phyloP scores from a whole-genome alignment of 1,140 invertebrate genomes.

The Drosophila guanche region DNA sequence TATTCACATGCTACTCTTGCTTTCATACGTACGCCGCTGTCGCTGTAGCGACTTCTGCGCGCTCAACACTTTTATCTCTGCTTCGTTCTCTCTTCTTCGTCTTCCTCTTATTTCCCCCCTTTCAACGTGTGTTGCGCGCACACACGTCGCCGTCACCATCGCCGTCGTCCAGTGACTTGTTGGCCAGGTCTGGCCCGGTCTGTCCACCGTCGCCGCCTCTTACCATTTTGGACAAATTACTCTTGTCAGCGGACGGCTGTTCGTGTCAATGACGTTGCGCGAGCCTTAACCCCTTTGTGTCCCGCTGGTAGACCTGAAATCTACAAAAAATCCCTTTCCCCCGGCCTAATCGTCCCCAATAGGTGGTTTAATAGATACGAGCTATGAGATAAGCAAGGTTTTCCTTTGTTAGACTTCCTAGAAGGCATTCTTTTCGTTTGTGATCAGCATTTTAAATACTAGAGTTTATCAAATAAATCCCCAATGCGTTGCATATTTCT shows the following conservation, averaged over 20 bases:
- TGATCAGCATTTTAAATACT: background rate
- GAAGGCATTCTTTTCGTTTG: background rate
- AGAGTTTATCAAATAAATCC: too few relatives aligned
- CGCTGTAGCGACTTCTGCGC: slow-evolving; percentile 50
- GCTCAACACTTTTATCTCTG: slow-evolving; percentile 77
- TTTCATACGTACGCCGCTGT: slow-evolving; percentile 46
- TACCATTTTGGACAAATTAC: slow-evolving; percentile 65
- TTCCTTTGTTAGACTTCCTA: background rate
- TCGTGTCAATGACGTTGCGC: slow-evolving; percentile 43
- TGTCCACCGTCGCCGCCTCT: slow-evolving; percentile 25
- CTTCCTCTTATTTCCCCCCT: slow-evolving; percentile 16
- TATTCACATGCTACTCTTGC: slow-evolving; percentile 73
- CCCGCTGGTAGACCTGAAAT: slow-evolving; percentile 10
- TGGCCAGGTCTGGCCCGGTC: slow-evolving; percentile 30
- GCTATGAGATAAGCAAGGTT: background rate
- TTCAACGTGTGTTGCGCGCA: slow-evolving; percentile 11
- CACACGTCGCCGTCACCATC: slow-evolving; percentile 3
- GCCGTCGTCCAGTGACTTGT: slow-evolving; percentile 19
- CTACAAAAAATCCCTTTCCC: slow-evolving; percentile 11
- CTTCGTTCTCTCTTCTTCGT: slow-evolving; percentile 22
- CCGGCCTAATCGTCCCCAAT: slow-evolving; percentile 5
- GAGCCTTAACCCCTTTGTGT: slow-evolving; percentile 17
- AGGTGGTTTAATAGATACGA: background rate
- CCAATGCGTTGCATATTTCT: too few relatives aligned
- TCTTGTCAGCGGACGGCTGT: slow-evolving; percentile 39